Percentiles rank a stretch among this genome's conserved stretches.
phyloP scores from a whole-genome alignment of 2,113 vertebrate genomes.

The Eidolon helvum region DNA sequence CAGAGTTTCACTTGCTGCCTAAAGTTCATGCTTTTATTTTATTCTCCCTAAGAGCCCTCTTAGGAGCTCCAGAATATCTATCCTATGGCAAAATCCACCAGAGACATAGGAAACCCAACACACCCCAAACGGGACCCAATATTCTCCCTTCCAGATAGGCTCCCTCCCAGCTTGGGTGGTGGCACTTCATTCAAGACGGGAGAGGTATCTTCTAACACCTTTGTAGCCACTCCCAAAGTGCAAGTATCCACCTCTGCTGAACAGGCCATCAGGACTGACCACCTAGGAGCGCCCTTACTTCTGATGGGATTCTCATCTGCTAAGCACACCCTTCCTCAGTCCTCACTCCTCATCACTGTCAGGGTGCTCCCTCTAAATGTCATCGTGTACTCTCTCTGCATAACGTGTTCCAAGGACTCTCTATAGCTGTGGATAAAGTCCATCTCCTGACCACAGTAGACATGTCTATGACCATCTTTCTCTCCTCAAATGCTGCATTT shows the following conservation, averaged over 20 bases:
- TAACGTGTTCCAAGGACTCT: no score
- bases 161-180: not conserved
- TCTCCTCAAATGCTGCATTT: not conserved
- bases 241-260: not conserved
- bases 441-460: not conserved
- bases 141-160: not conserved
- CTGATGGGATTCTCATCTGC: not conserved
- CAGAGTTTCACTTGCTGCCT: not conserved
- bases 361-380: not conserved
- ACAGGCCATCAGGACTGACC: not conserved
- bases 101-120: not conserved
- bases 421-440: not conserved
- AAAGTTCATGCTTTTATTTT: not conserved
- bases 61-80: not conserved
- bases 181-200: not conserved
- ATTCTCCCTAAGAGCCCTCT: not conserved
- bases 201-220: not conserved
- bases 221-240: not conserved
- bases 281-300: not conserved
- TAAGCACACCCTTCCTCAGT: accelerated
- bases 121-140: not conserved
- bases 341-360: not conserved
- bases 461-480: not conserved
- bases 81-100: not conserved
- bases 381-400: not conserved